Evolutionary conservation across 2,797 vertebrate genomes (phyloP), one percentile per base, ranked within the genome.

Genomic region (Paguma larvata): DNA sequence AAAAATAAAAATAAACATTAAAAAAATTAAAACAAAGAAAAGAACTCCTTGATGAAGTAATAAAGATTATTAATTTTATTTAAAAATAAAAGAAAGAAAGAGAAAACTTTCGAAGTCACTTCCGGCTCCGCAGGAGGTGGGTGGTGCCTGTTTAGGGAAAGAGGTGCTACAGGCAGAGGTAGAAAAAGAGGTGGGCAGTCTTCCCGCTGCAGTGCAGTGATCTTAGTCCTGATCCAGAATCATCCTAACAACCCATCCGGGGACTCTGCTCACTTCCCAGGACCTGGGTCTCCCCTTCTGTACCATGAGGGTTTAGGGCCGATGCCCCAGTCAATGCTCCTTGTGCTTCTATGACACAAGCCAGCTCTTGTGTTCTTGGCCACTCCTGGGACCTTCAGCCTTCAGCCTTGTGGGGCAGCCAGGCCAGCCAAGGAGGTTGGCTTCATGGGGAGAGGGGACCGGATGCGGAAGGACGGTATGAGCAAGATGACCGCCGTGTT

Each of bases 111-210:
- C 41, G 25, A 12, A 65, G 18, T 30, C 32, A 10, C 51, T n/a
- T 21, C 13, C 27, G 48, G 13, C 18, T 53, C 10, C 75, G 5
- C 18, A 79, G 63, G 30, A 94, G 12, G 13, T 8, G 12, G 12
- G 13, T 6, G 12, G 32, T 12, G 0, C 1, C 15, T 21, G 3
- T 65, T 12, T 65, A 38, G 65, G 12, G 9, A 6, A 48, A 6
- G n/a, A 44, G 27, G 34, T 3, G 6, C 18, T 68, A 38, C 44
- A 62, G 27, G 2, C 0, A 3, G 5, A 2, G 30, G 21, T 25
- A 48, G 23, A 51, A 46, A 21, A 13, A 84, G 32, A 4, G 2
- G 10, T 34, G 2, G 38, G 4, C 25, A 11, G 18, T 25, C 79
- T 44, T 56, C 8, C 59, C 30, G 72, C 38, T 11, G 10, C 65